These are phyloP conservation scores for Etheostoma spectabile DNA, from an alignment of 2,113 vertebrate genomes.

Conservation along the genomic window DNA sequence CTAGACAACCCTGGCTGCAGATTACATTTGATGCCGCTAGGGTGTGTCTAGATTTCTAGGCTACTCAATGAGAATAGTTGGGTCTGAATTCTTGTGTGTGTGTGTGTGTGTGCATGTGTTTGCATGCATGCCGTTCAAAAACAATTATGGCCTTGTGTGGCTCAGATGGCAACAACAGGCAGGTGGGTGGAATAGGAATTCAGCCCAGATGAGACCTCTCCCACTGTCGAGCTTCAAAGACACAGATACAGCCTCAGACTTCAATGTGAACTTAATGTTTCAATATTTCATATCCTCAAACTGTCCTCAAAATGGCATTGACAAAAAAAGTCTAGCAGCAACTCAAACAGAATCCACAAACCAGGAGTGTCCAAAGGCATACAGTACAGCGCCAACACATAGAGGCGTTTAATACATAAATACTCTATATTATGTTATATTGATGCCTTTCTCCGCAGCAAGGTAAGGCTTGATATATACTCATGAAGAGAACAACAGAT, in stretches of 20 bases:
- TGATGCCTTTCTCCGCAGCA: slow-evolving; percentile 14
- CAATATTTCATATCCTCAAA: no score
- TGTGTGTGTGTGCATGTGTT: slow-evolving; percentile 7
- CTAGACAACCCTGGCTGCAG: no score
- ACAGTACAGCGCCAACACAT: neutral
- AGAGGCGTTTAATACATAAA: slow-evolving; percentile 18
- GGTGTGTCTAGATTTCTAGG: no score
- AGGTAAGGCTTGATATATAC: neutral
- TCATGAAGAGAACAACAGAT: neutral
- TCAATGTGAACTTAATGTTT: slow-evolving; percentile 53
- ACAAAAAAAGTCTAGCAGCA: neutral
- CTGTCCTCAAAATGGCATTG: slow-evolving; percentile 47
- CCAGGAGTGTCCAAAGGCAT: neutral
- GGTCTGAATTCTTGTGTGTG: neutral
- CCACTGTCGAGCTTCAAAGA: slow-evolving; percentile 55
- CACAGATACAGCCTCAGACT: slow-evolving; percentile 25
- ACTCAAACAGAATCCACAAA: slow-evolving; percentile 14
- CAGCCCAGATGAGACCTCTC: slow-evolving; percentile 48
- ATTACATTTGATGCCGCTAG: no score
- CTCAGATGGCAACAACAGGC: slow-evolving; percentile 46
- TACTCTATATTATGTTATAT: slow-evolving; percentile 4
- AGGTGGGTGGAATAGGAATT: slow-evolving; percentile 74
- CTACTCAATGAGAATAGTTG: no score
- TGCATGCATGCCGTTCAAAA: slow-evolving; percentile 36
- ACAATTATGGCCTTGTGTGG: slow-evolving; percentile 60